Conservation (phyloP, 1,140 invertebrate species). For the Aphaenogaster floridana region DNA sequence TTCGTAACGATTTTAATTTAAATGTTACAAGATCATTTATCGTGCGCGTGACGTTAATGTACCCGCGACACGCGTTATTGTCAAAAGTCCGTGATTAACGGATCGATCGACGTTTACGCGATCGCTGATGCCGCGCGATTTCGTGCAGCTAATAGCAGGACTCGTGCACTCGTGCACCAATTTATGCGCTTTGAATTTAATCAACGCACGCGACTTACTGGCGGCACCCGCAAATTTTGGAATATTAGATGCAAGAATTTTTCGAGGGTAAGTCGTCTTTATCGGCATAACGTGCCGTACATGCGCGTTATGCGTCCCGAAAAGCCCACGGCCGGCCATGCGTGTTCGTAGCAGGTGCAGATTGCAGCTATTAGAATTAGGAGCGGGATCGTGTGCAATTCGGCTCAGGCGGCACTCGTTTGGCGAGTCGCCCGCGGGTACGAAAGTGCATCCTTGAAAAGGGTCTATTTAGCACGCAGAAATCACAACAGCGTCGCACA, state of each 20-base stretch:
- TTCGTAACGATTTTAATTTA: conserved; percentile 18
- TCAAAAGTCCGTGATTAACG: conserved; percentile 31
- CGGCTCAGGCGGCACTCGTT: background rate
- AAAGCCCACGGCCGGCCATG: background rate
- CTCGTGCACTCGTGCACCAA: conserved; percentile 26
- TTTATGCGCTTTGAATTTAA: conserved; percentile 62
- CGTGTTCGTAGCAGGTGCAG: conserved; percentile 59
- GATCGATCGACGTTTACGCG: conserved; percentile 48
- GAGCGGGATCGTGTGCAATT: conserved; percentile 33
- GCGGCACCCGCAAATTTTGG: conserved; percentile 41
- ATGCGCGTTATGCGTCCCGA: background rate
- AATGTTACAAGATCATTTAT: conserved; percentile 13
- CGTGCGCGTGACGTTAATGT: conserved; percentile 9
- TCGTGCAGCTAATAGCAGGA: conserved; percentile 45
- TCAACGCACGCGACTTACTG: conserved; percentile 45
- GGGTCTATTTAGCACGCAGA: background rate
- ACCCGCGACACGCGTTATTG: conserved; percentile 5
- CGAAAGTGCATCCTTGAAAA: conserved; percentile 44
- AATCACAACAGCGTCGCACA: background rate
- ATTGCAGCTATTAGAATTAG: conserved; percentile 68
- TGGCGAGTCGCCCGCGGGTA: conserved; percentile 32
- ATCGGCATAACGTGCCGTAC: background rate
- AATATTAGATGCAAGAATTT: conserved; percentile 52
- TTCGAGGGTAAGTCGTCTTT: conserved; percentile 23
- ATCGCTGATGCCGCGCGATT: background rate